Base-by-base conservation (phyloP, 1,140 invertebrate genomes). In the Drosophila ironensis region DNA sequence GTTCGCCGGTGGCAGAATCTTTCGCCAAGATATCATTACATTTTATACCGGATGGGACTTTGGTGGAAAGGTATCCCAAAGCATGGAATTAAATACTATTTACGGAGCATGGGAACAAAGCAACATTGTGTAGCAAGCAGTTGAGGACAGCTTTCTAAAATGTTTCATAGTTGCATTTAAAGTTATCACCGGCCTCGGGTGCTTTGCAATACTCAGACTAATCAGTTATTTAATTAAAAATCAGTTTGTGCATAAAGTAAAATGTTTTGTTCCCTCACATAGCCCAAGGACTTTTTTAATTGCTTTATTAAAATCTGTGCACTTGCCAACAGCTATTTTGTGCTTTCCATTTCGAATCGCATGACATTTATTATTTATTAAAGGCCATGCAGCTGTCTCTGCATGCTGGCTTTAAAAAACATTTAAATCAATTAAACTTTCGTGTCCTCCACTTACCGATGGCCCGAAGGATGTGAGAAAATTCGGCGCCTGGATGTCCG, bases 401-500 rank as follows among this genome's bases (percentile, higher is more conserved):
- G n/a, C n/a, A n/a, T n/a, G n/a, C n/a, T n/a, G n/a, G n/a, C n/a
- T n/a, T n/a, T n/a, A n/a, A n/a, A 37, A 37, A 37, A 3, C 14
- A 17, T 14, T 8, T 5, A 12, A 12, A 3, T 37, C 1, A 17
- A 37, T 8, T 17, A 16, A 16, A 35, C 11, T 22, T 22, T 22
- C 5, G 20, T 22, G 20, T 5, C n/a, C n/a, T n/a, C 14, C 6
- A 0, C 76, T 67, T 7, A 81, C 88, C 84, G 88, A 89, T 42
- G 88, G 88, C n/a, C 88, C 88, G 27, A 89, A 89, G 4, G 88
- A 86, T 12, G 88, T 89, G 0, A 89, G 61, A 89, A 97, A 97
- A 20, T 95, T 95, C 0, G 96, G 96, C 1, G 96, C 93, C 51
- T 93, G 92, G 50, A 97, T 94, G 71, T 97, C 95, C 7, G 95